phyloP scores from a whole-genome alignment of 1,140 invertebrate genomes.

The Andricus grossulariae region DNA sequence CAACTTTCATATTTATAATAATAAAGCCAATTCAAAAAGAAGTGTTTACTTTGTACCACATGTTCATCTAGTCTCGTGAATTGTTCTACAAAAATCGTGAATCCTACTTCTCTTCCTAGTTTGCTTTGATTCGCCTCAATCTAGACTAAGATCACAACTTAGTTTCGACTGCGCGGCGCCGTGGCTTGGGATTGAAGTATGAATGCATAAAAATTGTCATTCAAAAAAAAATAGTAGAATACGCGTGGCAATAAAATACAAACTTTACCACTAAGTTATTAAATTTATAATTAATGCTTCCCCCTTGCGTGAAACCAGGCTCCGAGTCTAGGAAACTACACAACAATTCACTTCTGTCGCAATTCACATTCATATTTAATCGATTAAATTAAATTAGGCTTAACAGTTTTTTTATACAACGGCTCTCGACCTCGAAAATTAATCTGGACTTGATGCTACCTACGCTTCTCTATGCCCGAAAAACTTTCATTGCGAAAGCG shows the following conservation, averaged over 20 bases:
- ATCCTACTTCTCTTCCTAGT: conserved; percentile 19
- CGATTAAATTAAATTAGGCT: conserved; percentile 65
- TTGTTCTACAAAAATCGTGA: conserved; percentile 40
- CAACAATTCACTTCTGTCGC: conserved; percentile 60
- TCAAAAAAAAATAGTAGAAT: conserved; percentile 42
- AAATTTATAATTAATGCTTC: conserved; percentile 50
- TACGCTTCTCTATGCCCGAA: conserved; percentile 46
- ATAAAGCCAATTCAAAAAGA: conserved; percentile 56
- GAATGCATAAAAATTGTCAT: conserved; percentile 21
- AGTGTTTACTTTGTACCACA: conserved; percentile 50
- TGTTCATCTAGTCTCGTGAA: conserved; percentile 32
- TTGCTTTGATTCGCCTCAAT: conserved; percentile 1
- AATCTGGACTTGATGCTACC: conserved; percentile 54
- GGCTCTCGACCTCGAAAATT: conserved; percentile 47
- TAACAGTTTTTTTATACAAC: conserved; percentile 60
- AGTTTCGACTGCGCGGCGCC: neutral
- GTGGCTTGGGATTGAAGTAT: conserved; percentile 5
- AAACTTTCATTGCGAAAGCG: conserved; percentile 44
- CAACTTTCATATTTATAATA: conserved; percentile 45
- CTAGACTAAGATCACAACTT: conserved; percentile 25
- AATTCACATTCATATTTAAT: conserved; percentile 59
- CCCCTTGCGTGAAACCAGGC: conserved; percentile 47
- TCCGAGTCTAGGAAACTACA: conserved; percentile 58
- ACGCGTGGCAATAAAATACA: conserved; percentile 47
- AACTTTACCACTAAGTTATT: conserved; percentile 50